Evolutionary conservation across 2,113 vertebrate genomes (phyloP).

Genomic region (Erpornis zantholeuca): DNA sequence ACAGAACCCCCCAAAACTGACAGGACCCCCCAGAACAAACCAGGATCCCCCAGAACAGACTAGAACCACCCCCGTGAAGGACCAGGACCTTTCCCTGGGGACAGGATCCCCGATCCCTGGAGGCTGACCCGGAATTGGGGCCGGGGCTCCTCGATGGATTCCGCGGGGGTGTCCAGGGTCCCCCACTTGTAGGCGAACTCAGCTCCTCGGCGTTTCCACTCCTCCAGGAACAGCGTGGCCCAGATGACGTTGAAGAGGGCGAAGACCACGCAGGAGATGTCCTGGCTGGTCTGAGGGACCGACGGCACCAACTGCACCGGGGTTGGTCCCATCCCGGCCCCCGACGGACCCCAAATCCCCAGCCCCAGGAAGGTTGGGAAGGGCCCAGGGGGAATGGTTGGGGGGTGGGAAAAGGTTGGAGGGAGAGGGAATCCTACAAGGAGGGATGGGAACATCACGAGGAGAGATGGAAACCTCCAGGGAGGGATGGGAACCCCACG

Average conservation of each 20-base stretch:
- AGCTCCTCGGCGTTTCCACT: constrained; percentile 93
- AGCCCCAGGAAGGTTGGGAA: too few relatives aligned
- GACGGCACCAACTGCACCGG: not conserved
- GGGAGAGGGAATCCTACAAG: too few relatives aligned
- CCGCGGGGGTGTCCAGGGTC: constrained; percentile 85
- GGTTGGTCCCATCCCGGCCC: not conserved
- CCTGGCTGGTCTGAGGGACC: constrained; percentile 86
- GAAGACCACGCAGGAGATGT: constrained; percentile 95
- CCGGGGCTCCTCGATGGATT: constrained; percentile 91
- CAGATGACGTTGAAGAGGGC: constrained; percentile 96
- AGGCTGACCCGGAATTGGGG: constrained; percentile 90
- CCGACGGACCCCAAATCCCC: not conserved
- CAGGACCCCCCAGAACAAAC: too few relatives aligned
- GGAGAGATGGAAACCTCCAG: too few relatives aligned
- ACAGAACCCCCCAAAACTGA: too few relatives aligned
- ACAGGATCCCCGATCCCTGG: accelerated
- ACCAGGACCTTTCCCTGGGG: accelerated
- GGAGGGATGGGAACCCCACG: too few relatives aligned
- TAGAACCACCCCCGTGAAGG: too few relatives aligned
- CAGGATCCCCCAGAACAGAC: too few relatives aligned
- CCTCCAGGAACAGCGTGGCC: constrained; percentile 94
- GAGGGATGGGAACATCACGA: too few relatives aligned
- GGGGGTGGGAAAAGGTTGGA: too few relatives aligned
- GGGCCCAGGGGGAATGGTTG: too few relatives aligned
- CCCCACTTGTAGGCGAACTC: constrained; percentile 98